Percentiles rank a stretch among this genome's conserved stretches.
These are phyloP conservation scores for Dryobates pubescens DNA, from an alignment of 2,797 vertebrate genomes.

Conservation along the genomic window DNA sequence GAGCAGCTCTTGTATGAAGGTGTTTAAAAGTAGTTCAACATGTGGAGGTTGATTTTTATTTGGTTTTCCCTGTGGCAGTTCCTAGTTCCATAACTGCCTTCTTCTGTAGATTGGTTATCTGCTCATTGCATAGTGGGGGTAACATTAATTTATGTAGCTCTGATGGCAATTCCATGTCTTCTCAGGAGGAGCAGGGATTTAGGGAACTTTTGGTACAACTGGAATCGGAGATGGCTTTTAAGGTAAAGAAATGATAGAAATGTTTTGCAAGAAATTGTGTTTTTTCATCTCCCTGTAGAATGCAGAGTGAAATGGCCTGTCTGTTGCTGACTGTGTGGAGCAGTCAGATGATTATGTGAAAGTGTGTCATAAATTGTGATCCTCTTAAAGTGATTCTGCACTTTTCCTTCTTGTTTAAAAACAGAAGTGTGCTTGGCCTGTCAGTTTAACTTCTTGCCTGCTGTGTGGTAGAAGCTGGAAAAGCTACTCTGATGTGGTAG, in stretches of 20 bases:
- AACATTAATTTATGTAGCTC: not conserved
- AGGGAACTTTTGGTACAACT: not conserved
- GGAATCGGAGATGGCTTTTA: not conserved
- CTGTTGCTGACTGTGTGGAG: not conserved
- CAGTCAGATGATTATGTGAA: not conserved
- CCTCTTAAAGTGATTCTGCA: not conserved
- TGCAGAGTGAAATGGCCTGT: not conserved
- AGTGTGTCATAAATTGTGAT: not conserved
- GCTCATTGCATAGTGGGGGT: not conserved
- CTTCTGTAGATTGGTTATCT: not conserved
- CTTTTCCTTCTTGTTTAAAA: not conserved
- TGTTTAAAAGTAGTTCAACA: not conserved
- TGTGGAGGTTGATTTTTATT: not conserved
- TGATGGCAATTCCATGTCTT: not conserved
- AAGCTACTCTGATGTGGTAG: not conserved
- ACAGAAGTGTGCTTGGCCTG: not conserved
- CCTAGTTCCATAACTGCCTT: not conserved
- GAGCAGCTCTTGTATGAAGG: not conserved
- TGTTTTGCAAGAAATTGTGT: not conserved
- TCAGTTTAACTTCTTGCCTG: not conserved
- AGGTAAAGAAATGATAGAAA: not conserved
- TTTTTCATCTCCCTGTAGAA: not conserved
- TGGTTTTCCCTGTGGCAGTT: not conserved
- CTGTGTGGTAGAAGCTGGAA: not conserved
- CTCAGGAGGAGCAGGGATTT: not conserved